Evolutionary conservation across 2,888 invertebrate genomes (phyloP), one percentile per base, ranked within the genome.

Genomic region (Tipula unca): DNA sequence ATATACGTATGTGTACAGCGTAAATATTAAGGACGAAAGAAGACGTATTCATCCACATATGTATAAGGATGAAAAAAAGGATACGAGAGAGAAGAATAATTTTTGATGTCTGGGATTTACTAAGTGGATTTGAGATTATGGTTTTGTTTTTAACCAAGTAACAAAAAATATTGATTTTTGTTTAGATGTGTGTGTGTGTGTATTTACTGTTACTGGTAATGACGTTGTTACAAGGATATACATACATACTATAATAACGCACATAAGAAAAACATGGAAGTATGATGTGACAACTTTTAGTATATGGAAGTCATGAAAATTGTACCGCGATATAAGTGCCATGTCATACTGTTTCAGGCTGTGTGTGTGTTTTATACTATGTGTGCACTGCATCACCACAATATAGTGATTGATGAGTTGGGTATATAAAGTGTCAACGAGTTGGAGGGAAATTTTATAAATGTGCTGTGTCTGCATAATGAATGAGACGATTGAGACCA

Each of bases 71-170:
- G 69, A 69, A 69, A 25, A 25, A 10, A 69, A 25, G 10, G 69
- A 69, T 10, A 25, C 25, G 69, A 8, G 69, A 20, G 69, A 17
- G 4, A 10, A 3, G 13, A 69, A 69, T 1, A 48, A 69, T 25
- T 25, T 42, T 25, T 69, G 69, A 69, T 69, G 69, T 69, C 69
- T 69, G 69, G 69, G 69, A 69, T 69, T 69, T 69, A 69, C 69
- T 69, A 69, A 69, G 69, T 69, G 69, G 69, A 69, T 69, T 69
- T 69, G 69, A 25, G 69, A 69, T 69, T 69, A 69, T 69, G 69
- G 69, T 25, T 69, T 69, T 25, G 69, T 69, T 69, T 69, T 69
- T 25, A 69, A 69, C 25, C 13, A 69, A 69, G 69, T 25, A 69
- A 69, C 8, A 25, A 69, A 69, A 25, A 69, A 69, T 69, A 69